phyloP scores from a whole-genome alignment of 2,888 invertebrate genomes.

The Dolichomitus sp. region DNA sequence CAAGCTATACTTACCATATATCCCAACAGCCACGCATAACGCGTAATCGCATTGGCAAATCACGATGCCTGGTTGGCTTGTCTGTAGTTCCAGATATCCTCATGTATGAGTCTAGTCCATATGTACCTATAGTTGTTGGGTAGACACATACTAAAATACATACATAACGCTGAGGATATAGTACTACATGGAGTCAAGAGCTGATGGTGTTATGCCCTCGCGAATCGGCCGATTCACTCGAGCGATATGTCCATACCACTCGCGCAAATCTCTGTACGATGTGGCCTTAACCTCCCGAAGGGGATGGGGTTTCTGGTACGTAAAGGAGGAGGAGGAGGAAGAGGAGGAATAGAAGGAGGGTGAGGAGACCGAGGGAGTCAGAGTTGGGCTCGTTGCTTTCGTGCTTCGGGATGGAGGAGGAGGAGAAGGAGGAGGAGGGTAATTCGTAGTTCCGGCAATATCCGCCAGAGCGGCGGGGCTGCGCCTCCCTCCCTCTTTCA shows the following conservation, averaged over 20 bases:
- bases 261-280: constrained; percentile 66
- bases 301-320: constrained; percentile 24
- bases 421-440: constrained; percentile 57
- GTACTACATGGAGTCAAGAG: constrained; percentile 25
- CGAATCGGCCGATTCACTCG: constrained; percentile 66
- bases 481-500: constrained; percentile 63
- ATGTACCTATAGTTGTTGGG: neutral
- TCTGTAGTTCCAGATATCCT: constrained; percentile 17
- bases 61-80: constrained; percentile 51
- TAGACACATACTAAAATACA: constrained; percentile 50
- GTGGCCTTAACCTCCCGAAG: constrained; percentile 68
- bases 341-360: constrained; percentile 18
- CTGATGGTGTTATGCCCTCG: constrained; percentile 64
- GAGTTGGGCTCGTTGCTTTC: constrained; percentile 71
- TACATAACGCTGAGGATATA: constrained; percentile 15
- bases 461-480: constrained; percentile 81
- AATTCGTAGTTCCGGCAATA: constrained; percentile 80
- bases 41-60: constrained; percentile 65
- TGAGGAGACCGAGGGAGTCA: constrained; percentile 35
- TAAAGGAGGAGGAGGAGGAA: constrained; percentile 15
- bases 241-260: constrained; percentile 68
- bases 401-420: constrained; percentile 65
- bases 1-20: constrained; percentile 49
- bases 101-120: neutral
- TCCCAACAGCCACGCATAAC: constrained; percentile 60